These are phyloP conservation scores for Tupiocoris notatus DNA, from an alignment of 2,888 invertebrate genomes.

Conservation along the genomic window DNA sequence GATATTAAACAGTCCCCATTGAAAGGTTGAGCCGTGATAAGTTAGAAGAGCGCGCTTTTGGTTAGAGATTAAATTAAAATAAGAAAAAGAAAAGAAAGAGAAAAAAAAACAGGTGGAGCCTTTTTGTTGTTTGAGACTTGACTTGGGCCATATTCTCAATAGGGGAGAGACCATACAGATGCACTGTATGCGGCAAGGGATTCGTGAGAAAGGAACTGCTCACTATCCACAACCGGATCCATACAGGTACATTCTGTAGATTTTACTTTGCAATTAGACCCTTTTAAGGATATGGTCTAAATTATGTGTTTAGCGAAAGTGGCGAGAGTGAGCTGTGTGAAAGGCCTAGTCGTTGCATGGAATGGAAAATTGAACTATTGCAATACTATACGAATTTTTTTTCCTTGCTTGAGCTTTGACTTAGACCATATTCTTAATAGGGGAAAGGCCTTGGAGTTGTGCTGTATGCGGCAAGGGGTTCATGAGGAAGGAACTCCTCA, in stretches of 20 bases:
- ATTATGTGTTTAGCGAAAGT: too few species aligned
- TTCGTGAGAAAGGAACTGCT: conserved; percentile 53
- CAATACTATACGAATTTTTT: background rate
- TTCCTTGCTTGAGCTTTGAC: background rate
- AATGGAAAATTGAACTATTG: background rate
- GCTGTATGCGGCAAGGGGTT: conserved; percentile 53
- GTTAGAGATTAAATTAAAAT: background rate
- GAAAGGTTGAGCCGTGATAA: background rate
- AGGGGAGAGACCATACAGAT: conserved; percentile 51
- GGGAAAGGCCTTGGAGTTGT: conserved; percentile 51
- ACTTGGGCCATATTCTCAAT: background rate
- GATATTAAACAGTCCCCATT: background rate
- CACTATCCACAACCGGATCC: conserved; percentile 53
- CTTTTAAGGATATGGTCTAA: background rate
- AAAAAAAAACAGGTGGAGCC: background rate
- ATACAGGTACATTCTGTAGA: conserved; percentile 50
- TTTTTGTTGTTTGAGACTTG: background rate
- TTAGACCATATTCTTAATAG: conserved; percentile 36
- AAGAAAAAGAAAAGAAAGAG: background rate
- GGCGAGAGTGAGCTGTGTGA: too few species aligned
- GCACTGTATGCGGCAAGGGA: conserved; percentile 52
- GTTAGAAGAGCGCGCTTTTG: background rate
- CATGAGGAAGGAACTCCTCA: conserved; percentile 53
- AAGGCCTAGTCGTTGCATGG: background rate
- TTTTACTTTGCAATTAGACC: background rate